Evolutionary conservation across 2,888 invertebrate genomes (phyloP).

Genomic region (Erynnis tages): DNA sequence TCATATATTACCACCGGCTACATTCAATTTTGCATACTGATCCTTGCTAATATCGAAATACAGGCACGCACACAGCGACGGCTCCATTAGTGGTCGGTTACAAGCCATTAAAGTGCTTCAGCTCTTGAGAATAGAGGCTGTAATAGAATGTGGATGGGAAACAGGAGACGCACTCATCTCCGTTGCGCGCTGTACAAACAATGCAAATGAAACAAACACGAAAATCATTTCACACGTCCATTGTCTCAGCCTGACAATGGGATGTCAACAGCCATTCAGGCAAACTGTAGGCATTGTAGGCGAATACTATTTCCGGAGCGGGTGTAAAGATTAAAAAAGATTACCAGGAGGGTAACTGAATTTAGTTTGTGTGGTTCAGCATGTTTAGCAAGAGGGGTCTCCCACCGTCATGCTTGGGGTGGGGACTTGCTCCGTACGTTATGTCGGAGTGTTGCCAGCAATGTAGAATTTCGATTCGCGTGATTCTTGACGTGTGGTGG

Average conservation of each 20-base stretch:
- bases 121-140: constrained; percentile 20
- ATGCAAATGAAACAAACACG: constrained; percentile 40
- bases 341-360: constrained; percentile 12
- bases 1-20: constrained; percentile 23
- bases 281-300: constrained; percentile 41
- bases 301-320: constrained; percentile 37
- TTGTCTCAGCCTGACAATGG: constrained; percentile 44
- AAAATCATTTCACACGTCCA: constrained; percentile 41
- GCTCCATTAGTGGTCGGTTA: background rate
- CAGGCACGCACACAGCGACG: constrained; percentile 3
- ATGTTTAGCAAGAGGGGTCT: too few species aligned
- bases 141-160: constrained; percentile 21
- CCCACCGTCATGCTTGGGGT: too few species aligned
- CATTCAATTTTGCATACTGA: constrained; percentile 27
- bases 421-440: too few species aligned
- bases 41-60: constrained; percentile 27
- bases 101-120: constrained; percentile 1
- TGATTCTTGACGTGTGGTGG: too few species aligned
- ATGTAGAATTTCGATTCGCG: too few species aligned
- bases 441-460: too few species aligned
- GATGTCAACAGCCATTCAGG: constrained; percentile 46
- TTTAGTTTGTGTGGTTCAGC: constrained; percentile 13
- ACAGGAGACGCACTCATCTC: constrained; percentile 21
- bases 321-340: constrained; percentile 29
- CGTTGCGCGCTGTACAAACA: constrained; percentile 35